Evolutionary conservation across 2,113 vertebrate genomes (phyloP), one percentile per base, ranked within the genome.

Genomic region (Saguinus midas): DNA sequence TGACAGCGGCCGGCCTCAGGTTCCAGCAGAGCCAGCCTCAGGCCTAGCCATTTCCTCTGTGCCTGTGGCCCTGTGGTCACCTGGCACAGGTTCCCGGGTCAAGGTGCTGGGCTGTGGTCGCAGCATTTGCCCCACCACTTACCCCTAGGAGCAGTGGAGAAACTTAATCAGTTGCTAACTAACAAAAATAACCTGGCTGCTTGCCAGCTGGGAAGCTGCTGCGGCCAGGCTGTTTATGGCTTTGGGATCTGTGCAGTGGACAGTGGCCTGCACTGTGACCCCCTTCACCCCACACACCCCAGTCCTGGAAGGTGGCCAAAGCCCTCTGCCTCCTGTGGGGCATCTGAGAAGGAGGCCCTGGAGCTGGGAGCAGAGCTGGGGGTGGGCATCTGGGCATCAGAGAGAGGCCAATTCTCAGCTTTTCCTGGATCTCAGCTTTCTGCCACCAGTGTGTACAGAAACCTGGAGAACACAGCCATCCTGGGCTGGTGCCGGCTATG

Each of bases 41-140:
- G 48, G 55, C 87, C 83, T 0, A 0, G 85, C 95, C 93, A 68
- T 82, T 96, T 97, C 96, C 95, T 95, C 81, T 79, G 87, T 32
- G 94, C 88, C 83, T 85, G 84, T 96, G 97, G 96, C 93, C 93
- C 55, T 92, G 88, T 73, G 88, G 97, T 92, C 72, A 11, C 87
- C 93, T 3, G 2, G 75, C 2, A 8, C 0, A 57, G 95, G 84
- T 92, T 96, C 94, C 93, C 27, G 66, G 95, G 90, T 96, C 87
- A 64, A 85, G 81, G 86, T 94, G 76, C 66, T 0, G 35, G 73
- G 78, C 90, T 89, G 87, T 3, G 92, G 97, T 96, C 55, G 93
- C 57, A 3, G 68, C 50, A 35, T 91, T 81, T 80, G 68, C 90
- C 75, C 85, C 83, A 43, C 92, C 73, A 8, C 95, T 94, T 14